These are phyloP conservation scores for Ctenomys sociabilis DNA, from an alignment of 2,113 vertebrate species.

Conservation along the genomic window DNA sequence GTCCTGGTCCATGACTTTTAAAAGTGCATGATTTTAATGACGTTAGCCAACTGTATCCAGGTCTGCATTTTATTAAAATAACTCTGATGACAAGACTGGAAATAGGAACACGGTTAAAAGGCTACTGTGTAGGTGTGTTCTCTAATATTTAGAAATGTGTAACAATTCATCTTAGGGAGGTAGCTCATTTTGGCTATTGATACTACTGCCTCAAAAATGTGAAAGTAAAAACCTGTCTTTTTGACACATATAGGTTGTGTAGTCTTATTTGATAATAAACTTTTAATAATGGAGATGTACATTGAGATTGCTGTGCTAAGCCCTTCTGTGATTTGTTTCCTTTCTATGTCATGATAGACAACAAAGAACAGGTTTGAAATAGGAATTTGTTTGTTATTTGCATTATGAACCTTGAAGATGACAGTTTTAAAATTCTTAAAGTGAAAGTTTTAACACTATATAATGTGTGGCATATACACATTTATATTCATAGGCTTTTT, in stretches of 20 bases:
- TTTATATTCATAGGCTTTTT: not conserved
- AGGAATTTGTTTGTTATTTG: conserved; percentile 37
- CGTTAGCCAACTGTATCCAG: conserved; percentile 31
- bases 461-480: not conserved
- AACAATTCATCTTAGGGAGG: not conserved
- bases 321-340: not conserved
- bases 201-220: not conserved
- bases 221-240: not conserved
- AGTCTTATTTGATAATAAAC: not conserved
- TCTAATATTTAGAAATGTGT: not conserved
- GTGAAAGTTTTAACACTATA: not conserved
- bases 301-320: not conserved
- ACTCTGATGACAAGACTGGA: conserved; percentile 10
- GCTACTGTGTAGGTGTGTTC: not conserved
- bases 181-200: not conserved
- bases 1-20: not conserved
- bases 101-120: conserved; percentile 22
- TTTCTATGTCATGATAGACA: conserved; percentile 34
- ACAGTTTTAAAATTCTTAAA: conserved; percentile 53
- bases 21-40: conserved; percentile 26
- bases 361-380: conserved; percentile 49
- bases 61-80: conserved; percentile 58
- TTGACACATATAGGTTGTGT: not conserved
- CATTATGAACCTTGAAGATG: conserved; percentile 42
- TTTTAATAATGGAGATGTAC: conserved; percentile 28